Conservation (phyloP, 2,797 vertebrate genomes). For the Chelmon rostratus region DNA sequence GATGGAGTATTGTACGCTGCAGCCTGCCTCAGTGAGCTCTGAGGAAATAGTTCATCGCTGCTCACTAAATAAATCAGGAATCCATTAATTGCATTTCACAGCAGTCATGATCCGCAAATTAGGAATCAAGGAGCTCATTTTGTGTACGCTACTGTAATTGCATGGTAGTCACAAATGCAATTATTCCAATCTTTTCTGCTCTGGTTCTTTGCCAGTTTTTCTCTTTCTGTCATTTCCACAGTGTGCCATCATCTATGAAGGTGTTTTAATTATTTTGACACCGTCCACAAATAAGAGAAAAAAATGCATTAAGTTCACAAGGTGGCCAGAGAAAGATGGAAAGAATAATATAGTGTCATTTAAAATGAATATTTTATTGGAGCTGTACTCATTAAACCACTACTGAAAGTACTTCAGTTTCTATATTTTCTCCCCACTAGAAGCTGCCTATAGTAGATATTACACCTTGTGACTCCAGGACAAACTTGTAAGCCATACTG, state of each 20-base stretch:
- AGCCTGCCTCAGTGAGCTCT: conserved; percentile 32
- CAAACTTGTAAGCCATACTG: conserved; percentile 9
- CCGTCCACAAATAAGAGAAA: neutral
- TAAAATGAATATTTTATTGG: conserved; percentile 35
- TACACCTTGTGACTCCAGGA: neutral
- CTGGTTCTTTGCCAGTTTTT: conserved; percentile 24
- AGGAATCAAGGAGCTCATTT: conserved; percentile 67
- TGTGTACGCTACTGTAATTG: conserved; percentile 47
- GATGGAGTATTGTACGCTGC: conserved; percentile 3
- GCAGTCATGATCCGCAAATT: conserved; percentile 74
- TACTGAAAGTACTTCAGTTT: conserved; percentile 5
- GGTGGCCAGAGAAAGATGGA: neutral
- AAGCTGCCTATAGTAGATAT: neutral
- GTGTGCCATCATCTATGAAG: conserved; percentile 10
- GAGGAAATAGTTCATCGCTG: conserved; percentile 60
- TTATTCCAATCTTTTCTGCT: conserved; percentile 44
- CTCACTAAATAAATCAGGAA: conserved; percentile 77
- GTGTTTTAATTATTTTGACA: conserved; percentile 21
- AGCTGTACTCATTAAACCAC: conserved; percentile 19
- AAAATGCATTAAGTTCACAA: conserved; percentile 4
- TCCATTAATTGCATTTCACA: conserved; percentile 78
- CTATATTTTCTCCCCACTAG: conserved; percentile 3
- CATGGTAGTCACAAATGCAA: conserved; percentile 57
- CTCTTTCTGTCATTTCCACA: conserved; percentile 17
- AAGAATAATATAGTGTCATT: conserved; percentile 23